These are phyloP conservation scores for Lamellibrachia columna DNA, from an alignment of 2,888 invertebrate species.

Conservation along the genomic window DNA sequence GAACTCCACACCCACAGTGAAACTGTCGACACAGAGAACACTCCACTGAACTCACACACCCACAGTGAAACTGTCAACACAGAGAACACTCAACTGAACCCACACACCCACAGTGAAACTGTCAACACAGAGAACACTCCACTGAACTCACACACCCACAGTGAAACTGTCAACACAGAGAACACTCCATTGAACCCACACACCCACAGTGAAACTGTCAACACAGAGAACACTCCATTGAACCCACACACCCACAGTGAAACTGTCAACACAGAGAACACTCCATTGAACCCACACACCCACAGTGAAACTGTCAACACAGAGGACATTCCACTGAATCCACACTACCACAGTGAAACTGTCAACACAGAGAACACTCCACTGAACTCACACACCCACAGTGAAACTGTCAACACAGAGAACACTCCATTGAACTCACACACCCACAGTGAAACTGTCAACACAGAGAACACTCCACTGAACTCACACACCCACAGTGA, in stretches of 20 bases:
- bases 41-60: neutral
- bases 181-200: neutral
- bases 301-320: neutral
- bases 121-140: slow-evolving; percentile 23
- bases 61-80: neutral
- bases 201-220: neutral
- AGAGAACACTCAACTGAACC: slow-evolving; percentile 42
- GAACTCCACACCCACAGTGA: neutral
- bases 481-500: slow-evolving; percentile 52
- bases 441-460: neutral
- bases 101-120: slow-evolving; percentile 54
- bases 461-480: slow-evolving; percentile 37
- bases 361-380: neutral
- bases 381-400: neutral
- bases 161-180: slow-evolving; percentile 7
- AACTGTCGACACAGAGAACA: neutral
- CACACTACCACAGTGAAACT: neutral
- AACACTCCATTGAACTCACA: neutral
- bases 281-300: neutral
- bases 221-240: neutral
- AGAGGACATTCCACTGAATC: neutral
- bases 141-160: neutral
- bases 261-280: slow-evolving; percentile 6
- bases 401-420: neutral
- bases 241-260: neutral